Conservation (phyloP, 2,113 vertebrate species). For the Phasianus colchicus region DNA sequence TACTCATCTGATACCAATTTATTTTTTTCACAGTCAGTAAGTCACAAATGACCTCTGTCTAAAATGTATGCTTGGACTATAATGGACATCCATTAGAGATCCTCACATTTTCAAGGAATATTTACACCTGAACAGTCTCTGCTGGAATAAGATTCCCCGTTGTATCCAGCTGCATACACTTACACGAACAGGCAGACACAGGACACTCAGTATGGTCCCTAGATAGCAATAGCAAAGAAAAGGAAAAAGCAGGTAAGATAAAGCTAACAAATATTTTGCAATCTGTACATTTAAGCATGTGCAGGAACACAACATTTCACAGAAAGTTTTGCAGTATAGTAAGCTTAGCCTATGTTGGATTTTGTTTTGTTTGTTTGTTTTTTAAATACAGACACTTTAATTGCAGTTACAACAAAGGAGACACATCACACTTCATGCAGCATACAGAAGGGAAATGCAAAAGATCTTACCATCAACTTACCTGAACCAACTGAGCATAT, state of each 20-base stretch:
- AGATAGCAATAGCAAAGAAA: neutral
- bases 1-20: slow-evolving; percentile 69
- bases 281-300: neutral
- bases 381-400: neutral
- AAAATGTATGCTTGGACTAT: slow-evolving; percentile 60
- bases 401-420: neutral
- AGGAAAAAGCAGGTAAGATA: neutral
- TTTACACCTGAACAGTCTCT: slow-evolving; percentile 86
- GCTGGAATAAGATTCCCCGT: slow-evolving; percentile 96
- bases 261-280: neutral
- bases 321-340: neutral
- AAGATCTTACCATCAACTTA: slow-evolving; percentile 58
- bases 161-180: slow-evolving; percentile 99
- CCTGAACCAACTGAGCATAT: slow-evolving; percentile 99
- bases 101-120: neutral
- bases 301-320: neutral
- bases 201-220: slow-evolving; percentile 98
- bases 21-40: slow-evolving; percentile 66
- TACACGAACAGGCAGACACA: slow-evolving; percentile 95
- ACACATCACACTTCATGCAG: neutral
- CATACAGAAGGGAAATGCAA: neutral
- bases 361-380: too few species aligned
- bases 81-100: slow-evolving; percentile 27
- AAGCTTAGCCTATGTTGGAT: neutral
- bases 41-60: slow-evolving; percentile 53